Evolutionary conservation across 1,140 invertebrate species (phyloP).

Genomic region (Pseudomyrmex cubaensis): DNA sequence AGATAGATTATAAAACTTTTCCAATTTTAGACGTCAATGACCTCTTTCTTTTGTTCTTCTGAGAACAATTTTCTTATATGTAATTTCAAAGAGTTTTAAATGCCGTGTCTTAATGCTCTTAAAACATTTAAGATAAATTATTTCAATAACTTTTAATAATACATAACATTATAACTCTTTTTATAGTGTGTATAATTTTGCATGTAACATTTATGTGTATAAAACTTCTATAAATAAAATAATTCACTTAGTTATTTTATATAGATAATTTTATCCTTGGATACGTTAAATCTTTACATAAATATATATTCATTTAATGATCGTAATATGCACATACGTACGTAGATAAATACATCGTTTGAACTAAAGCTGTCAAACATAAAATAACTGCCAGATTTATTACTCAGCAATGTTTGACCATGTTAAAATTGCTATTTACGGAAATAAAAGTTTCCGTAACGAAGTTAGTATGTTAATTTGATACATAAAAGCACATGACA

Average conservation of each 20-base stretch:
- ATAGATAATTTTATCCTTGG: neutral
- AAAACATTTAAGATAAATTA: neutral
- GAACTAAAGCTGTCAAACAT: neutral
- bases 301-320: too few relatives aligned
- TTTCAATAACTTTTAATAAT: neutral
- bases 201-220: neutral
- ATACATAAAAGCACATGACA: neutral
- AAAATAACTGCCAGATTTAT: slow-evolving; percentile 5
- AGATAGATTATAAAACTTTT: slow-evolving; percentile 47
- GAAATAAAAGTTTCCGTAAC: slow-evolving; percentile 14
- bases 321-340: too few relatives aligned
- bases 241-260: neutral
- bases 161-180: neutral
- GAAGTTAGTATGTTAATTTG: slow-evolving; percentile 1
- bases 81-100: neutral
- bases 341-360: neutral
- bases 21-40: slow-evolving; percentile 32
- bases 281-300: neutral
- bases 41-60: neutral
- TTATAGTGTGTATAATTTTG: neutral
- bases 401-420: neutral
- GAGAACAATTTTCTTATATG: slow-evolving; percentile 6
- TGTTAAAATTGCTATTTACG: slow-evolving; percentile 1
- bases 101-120: neutral
- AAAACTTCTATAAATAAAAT: neutral